Evolutionary conservation across 2,888 invertebrate genomes (phyloP).

Genomic region (Cephus pulcher): DNA sequence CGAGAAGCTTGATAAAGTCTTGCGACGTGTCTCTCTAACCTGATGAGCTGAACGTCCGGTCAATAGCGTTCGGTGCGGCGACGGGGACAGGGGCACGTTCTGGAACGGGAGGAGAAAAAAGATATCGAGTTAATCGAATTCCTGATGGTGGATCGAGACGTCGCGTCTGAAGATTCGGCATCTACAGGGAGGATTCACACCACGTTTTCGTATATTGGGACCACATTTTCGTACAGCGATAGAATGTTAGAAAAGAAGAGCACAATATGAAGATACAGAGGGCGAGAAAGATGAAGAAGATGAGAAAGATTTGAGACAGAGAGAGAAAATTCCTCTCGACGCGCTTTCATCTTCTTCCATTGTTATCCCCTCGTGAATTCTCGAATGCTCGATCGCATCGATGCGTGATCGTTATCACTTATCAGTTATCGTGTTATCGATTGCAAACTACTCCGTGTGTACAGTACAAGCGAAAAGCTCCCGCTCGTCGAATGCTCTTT

Average conservation of each 20-base stretch:
- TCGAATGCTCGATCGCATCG: too few species aligned
- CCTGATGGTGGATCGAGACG: too few species aligned
- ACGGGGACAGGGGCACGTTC: conserved; percentile 59
- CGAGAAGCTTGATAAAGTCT: conserved; percentile 41
- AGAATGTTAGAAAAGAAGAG: conserved; percentile 10
- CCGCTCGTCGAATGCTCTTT: too few species aligned
- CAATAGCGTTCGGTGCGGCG: conserved; percentile 59
- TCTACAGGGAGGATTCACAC: too few species aligned
- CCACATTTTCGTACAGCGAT: conserved; percentile 5
- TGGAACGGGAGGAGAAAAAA: conserved; percentile 54
- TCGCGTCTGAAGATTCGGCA: too few species aligned
- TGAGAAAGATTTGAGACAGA: conserved; percentile 24
- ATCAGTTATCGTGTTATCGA: too few species aligned
- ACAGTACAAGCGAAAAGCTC: too few species aligned
- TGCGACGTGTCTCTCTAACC: conserved; percentile 57
- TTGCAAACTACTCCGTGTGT: too few species aligned
- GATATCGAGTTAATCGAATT: conserved; percentile 51
- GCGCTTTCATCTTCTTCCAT: too few species aligned
- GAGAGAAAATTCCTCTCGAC: conserved; percentile 7
- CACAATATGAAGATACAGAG: conserved; percentile 24
- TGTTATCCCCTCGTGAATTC: too few species aligned
- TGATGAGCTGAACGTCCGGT: conserved; percentile 58
- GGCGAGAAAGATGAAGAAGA: conserved; percentile 30
- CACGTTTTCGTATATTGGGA: background rate
- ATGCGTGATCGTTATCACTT: too few species aligned